A percentile compares a stretch with the other conserved stretches of the same genome.
Conservation (phyloP, 1,140 invertebrate genomes). For the Melanaphis sacchari region DNA sequence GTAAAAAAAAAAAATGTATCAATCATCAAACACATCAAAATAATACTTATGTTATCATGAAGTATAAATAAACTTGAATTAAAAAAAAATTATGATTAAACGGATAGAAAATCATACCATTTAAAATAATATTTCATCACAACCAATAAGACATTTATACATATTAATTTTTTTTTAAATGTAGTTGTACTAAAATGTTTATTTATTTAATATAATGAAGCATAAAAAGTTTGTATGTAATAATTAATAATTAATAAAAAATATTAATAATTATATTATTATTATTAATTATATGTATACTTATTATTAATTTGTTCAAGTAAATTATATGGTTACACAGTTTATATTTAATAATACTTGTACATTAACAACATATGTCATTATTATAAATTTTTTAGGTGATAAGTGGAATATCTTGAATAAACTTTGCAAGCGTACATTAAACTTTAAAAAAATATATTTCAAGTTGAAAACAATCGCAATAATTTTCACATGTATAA, state of each 20-base stretch:
- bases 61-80: background rate
- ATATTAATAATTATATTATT: no score
- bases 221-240: background rate
- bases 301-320: background rate
- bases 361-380: no score
- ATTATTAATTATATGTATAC: background rate
- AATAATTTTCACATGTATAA: background rate
- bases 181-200: background rate
- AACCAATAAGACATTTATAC: background rate
- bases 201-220: background rate
- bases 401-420: background rate
- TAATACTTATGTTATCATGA: background rate
- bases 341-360: conserved; percentile 8
- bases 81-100: background rate
- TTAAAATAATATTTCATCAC: background rate
- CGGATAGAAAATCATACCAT: background rate
- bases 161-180: background rate
- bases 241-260: no score
- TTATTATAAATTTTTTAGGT: background rate
- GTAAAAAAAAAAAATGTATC: background rate
- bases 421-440: background rate
- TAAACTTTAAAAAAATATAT: background rate
- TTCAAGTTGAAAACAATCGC: background rate
- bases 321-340: background rate
- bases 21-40: background rate